Percentiles rank a stretch among this genome's conserved stretches.
Evolutionary conservation across 2,113 vertebrate species (phyloP).

Genomic region (Chaenogobius annularis): DNA sequence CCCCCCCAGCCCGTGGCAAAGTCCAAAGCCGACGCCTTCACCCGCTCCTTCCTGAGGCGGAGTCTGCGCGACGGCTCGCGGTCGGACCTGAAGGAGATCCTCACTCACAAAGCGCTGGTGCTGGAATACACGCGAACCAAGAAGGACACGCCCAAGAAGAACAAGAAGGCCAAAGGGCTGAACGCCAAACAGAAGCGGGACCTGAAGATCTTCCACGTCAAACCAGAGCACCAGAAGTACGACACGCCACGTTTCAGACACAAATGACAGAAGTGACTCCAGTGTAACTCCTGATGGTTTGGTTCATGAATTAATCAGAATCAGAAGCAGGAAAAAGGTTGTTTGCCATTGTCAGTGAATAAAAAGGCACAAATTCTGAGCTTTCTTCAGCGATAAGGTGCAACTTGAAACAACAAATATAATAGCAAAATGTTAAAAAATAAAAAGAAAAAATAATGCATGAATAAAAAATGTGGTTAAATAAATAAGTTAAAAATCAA

Average conservation of each 20-base stretch:
- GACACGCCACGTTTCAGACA: not conserved
- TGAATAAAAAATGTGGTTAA: too few species aligned
- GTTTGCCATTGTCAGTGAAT: too few species aligned
- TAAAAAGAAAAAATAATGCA: too few species aligned
- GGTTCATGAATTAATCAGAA: too few species aligned
- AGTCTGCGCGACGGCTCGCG: conserved; percentile 57
- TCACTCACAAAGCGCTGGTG: conserved; percentile 83
- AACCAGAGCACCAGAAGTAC: conserved; percentile 78
- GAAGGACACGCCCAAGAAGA: conserved; percentile 59
- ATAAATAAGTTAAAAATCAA: too few species aligned
- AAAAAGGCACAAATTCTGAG: too few species aligned
- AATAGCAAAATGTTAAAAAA: too few species aligned
- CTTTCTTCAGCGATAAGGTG: too few species aligned
- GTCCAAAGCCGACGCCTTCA: conserved; percentile 74
- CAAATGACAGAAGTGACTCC: too few species aligned
- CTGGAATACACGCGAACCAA: conserved; percentile 72
- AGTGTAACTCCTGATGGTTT: too few species aligned
- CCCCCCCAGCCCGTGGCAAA: conserved; percentile 49
- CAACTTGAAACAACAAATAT: too few species aligned
- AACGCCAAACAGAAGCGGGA: conserved; percentile 55
- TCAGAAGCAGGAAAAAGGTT: too few species aligned
- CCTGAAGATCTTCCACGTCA: conserved; percentile 59
- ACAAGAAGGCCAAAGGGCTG: conserved; percentile 54
- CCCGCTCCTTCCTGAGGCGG: conserved; percentile 81
- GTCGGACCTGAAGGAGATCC: conserved; percentile 45